Percentiles rank a stretch among this genome's conserved stretches.
Evolutionary conservation across 2,113 vertebrate genomes (phyloP).

Genomic region (Copsychus sechellarum): DNA sequence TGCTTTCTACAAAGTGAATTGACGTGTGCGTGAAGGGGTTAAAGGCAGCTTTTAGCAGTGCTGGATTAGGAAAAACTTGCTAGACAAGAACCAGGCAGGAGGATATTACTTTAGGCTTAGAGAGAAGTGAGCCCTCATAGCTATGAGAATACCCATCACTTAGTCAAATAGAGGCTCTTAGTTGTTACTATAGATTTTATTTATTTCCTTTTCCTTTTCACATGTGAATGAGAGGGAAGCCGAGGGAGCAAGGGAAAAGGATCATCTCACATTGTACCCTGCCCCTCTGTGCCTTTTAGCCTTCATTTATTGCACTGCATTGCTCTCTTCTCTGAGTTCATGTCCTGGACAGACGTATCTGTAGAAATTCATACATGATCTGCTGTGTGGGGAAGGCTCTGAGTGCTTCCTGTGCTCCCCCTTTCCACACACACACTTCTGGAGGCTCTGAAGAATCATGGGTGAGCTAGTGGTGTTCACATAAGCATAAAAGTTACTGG

Average conservation of each 20-base stretch:
- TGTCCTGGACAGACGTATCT: not conserved
- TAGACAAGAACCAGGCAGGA: not conserved
- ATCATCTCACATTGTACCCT: not conserved
- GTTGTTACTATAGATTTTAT: not conserved
- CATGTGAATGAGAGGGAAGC: not conserved
- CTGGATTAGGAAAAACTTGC: not conserved
- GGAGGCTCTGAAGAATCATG: not conserved
- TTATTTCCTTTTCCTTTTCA: not conserved
- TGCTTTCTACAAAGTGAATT: not conserved
- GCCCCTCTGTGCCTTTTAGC: not conserved
- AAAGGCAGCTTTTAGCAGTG: not conserved
- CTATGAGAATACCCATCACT: not conserved
- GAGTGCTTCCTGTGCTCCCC: not conserved
- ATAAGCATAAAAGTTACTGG: not conserved
- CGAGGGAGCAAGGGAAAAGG: not conserved
- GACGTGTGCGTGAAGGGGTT: not conserved
- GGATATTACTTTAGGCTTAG: not conserved
- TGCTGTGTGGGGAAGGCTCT: not conserved
- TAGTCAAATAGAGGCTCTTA: not conserved
- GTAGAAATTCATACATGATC: not conserved
- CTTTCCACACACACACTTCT: not conserved
- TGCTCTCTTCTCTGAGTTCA: not conserved
- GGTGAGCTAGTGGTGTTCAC: not conserved
- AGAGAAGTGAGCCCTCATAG: not conserved
- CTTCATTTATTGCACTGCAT: not conserved